phyloP scores from a whole-genome alignment of 2,797 vertebrate genomes.

The Anableps anableps region DNA sequence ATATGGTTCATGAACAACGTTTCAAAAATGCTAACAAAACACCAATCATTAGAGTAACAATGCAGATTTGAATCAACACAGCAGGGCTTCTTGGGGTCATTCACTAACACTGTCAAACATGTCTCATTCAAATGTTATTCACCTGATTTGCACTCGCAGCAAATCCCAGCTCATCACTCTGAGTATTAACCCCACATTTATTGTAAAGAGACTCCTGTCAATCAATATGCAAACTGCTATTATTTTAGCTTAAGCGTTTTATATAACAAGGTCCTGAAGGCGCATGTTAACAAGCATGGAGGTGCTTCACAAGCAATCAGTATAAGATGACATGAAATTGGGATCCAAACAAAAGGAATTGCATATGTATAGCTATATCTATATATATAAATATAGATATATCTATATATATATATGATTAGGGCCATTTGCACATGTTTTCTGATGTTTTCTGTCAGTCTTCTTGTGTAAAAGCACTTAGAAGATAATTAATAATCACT shows the following conservation, averaged over 20 bases:
- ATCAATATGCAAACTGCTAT: constrained; percentile 24
- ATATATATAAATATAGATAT: background rate
- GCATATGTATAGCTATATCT: background rate
- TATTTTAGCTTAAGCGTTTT: constrained; percentile 32
- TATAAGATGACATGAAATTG: constrained; percentile 16
- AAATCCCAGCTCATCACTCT: background rate
- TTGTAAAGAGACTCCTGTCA: constrained; percentile 17
- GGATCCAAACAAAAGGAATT: background rate
- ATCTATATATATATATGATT: background rate
- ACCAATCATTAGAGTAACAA: background rate
- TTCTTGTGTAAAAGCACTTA: background rate
- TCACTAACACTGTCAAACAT: background rate
- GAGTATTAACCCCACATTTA: constrained; percentile 8
- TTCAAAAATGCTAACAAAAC: too few species aligned
- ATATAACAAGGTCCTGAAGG: constrained; percentile 34
- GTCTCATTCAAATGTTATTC: background rate
- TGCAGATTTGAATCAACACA: background rate
- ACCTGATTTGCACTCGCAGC: background rate
- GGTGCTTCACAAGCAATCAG: constrained; percentile 3
- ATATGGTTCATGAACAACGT: constrained; percentile 5
- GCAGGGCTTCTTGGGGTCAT: background rate
- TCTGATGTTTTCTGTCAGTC: background rate
- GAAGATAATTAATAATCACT: background rate
- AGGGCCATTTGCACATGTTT: too few species aligned
- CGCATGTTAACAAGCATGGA: background rate